Base-by-base conservation (phyloP, 64 coral and sea anemone species). In the Stylophora pistillata region DNA sequence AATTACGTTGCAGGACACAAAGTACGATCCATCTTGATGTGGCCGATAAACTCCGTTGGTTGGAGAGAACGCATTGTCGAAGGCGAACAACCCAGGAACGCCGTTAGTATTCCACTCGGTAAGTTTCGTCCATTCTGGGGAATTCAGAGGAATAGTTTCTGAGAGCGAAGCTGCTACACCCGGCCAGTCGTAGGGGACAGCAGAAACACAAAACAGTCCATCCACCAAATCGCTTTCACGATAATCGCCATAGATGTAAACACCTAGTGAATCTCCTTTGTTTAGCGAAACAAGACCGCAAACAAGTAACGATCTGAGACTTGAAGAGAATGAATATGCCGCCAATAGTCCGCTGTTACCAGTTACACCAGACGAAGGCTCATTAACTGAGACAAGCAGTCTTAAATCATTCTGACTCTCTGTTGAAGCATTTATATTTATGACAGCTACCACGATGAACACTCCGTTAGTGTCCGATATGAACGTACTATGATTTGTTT, bases 1-100 rank as follows among this genome's bases (percentile, higher is more conserved):
- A 74, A 86, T 86, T 10, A 69, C 71, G 20, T 74, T 86, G 21
- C 66, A 86, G n/a, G 84, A 86, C 56, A 86, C 16, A 33, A 86
- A 86, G 66, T 73, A 86, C 17, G 84, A 73, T 16, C 84, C 84
- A 28, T 86, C 84, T 54, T 71, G 21, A 57, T 30, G 55, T 74
- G 71, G 30, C 1, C 17, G 84, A 86, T 86, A 86, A 59, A 56
- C 47, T 71, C 84, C 84, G 16, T 21, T 53, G 69, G 11, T 73
- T 86, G 84, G 41, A 30, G 56, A 74, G 29, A 74, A 86, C 10
- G 84, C 25, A n/a, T 86, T 58, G 68, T 74, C 66, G 25, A 86
- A 86, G 10, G 84, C 32, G 15, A 86, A 86, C 53, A 69, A 86
- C 4, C 84, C 84, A 28, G 55, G 34, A 18, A 71, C 41, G 54